Base-by-base conservation (phyloP, 1,140 invertebrate genomes). In the Hylaeus anthracinus region DNA sequence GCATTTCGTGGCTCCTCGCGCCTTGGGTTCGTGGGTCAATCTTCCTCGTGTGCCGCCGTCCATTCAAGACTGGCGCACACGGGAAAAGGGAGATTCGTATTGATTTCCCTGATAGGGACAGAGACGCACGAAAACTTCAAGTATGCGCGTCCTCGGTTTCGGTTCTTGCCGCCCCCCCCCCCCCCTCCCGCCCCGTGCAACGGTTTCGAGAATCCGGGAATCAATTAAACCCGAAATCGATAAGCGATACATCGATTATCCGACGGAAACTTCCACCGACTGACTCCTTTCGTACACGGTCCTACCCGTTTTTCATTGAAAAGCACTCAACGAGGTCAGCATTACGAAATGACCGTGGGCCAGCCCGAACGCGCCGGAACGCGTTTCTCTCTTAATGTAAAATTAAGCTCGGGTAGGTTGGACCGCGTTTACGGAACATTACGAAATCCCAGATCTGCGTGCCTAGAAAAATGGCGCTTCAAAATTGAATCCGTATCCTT, bases 1-100 rank as follows among this genome's bases (percentile, higher is more conserved):
- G 79, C 66, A 72, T 88, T 79, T 41, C 60, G 61, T 37, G 61
- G 53, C 26, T 77, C 55, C 64, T 67, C 70, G 15, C 48, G 56
- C 43, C 45, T 72, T 45, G 61, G 65, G 8, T 63, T 65, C 70
- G 73, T 48, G 56, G 72, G 60, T 77, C 65, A 69, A 72, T 53
- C 26, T 79, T 86, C 79, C 61, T 79, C 66, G 71, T 83, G 72
- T 81, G 63, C 26, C 55, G 45, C 66, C 55, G 79, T 86, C 75
- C 65, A 88, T 86, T 82, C 67, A 84, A 88, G 76, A 81, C 77
- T 69, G 78, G 79, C 82, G 83, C 84, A 82, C 75, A 83, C 75
- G 79, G 69, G 86, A 89, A 89, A 91, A 88, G 88, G 85, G 85
- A 67, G 65, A 90, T 91, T 90, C 86, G 78, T 91, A 91, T 91